Base-by-base conservation (phyloP, 2,888 invertebrate genomes). In the Hipparchia sbordonii region DNA sequence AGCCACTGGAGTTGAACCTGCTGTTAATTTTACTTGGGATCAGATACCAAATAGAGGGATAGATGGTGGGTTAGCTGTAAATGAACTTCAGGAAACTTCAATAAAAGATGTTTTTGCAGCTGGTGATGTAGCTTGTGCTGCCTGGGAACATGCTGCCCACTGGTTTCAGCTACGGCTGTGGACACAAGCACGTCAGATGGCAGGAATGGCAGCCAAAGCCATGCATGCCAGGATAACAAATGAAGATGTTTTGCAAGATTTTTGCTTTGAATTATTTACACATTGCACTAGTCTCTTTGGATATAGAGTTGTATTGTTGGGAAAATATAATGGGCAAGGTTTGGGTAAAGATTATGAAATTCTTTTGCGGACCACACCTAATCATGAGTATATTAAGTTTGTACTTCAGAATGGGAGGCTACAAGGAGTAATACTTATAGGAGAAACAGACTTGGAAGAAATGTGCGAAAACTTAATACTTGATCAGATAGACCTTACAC, bases 131-230 rank as follows among this genome's bases (percentile, higher is more conserved):
- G 99, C 98, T 82, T 94, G 95, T 77, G 96, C 97, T n/a, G 92
- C 93, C 52, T 99, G 99, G 99, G 85, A 92, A 6, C 85, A 93
- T 75, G 95, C 97, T 0, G 92, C 95, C 45, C 97, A 98, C 84
- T 98, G 98, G 98, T 97, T 98, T 87, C 97, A 99, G 93, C 97
- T 99, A 96, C 95, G 98, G 74, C 90, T 99, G 54, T 99, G 99
- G 99, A 98, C 98, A 0, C 99, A 99, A 91, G 99, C 99, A 0
- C 94, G 98, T 71, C 99, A 99, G 90, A 99, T 99, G 99, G 99
- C 99, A 9, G 95, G 95, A 71, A 98, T 98, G 94, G 98, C 98
- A 45, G 99, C 98, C 0, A 97, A 97, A 87, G 96, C 97, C 72
- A 99, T 99, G 97, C 95, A 95, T 75, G 95, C 95, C 0, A 90